Evolutionary conservation across 23 tunicate genomes (phyloP).

Genomic region (Botrylloides violaceus): DNA sequence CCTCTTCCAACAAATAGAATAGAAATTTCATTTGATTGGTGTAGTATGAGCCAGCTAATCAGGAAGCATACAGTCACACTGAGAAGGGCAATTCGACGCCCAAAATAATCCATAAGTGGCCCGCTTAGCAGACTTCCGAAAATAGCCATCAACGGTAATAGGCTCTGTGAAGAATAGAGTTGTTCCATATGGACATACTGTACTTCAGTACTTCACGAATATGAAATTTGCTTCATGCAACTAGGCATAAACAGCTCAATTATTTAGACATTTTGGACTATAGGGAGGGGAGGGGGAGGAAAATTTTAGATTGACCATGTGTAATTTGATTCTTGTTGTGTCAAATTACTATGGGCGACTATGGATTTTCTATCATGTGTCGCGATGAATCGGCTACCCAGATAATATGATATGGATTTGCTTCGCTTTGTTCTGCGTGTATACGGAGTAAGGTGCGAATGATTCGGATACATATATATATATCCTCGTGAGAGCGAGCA

Average conservation of each 20-base stretch:
- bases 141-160: conserved; percentile 20
- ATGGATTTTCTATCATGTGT: too few relatives aligned
- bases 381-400: too few relatives aligned
- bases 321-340: too few relatives aligned
- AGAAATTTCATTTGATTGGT: background rate
- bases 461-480: too few relatives aligned
- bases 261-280: background rate
- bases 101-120: conserved; percentile 20
- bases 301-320: too few relatives aligned
- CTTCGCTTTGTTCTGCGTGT: too few relatives aligned
- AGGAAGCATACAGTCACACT: background rate
- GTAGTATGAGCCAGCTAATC: conserved; percentile 10
- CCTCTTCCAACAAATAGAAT: conserved; percentile 15
- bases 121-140: conserved; percentile 22
- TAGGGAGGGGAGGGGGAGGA: too few relatives aligned
- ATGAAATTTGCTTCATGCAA: background rate
- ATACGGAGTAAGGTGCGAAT: too few relatives aligned
- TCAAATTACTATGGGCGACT: too few relatives aligned
- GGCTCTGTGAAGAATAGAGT: background rate
- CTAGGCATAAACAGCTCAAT: background rate
- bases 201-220: background rate
- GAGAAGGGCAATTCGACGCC: conserved; percentile 10
- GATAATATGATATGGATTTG: too few relatives aligned
- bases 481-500: too few relatives aligned
- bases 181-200: background rate